Base-by-base conservation (phyloP, 2,797 vertebrate species). In the Danio kyathit region DNA sequence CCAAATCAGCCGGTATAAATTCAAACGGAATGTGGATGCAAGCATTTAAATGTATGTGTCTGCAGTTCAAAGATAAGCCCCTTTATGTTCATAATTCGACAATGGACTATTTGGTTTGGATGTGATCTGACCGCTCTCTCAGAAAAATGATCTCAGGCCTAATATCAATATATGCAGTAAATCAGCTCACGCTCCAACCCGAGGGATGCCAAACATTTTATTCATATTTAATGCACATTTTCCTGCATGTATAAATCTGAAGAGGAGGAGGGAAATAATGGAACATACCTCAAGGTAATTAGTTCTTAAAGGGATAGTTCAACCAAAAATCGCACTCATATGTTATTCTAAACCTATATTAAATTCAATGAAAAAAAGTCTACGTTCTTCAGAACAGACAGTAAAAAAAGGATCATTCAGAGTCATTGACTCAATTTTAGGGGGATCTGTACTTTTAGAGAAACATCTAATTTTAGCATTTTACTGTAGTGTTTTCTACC, bases 1-100 rank as follows among this genome's bases (percentile, higher is more conserved):
- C 86, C 83, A 83, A 85, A 82, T 74, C 69, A 16, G 41, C 61
- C 74, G 48, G 73, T 81, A 83, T 83, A 86, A 83, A 86, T 86
- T 79, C 66, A 73, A 81, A 77, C 10, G 9, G 81, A 82, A 84
- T 80, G 81, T 79, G 76, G 46, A 72, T 2, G 60, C 73, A 80
- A 72, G 61, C 63, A 49, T 82, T 83, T 67, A 82, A 86, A 85
- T 48, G 65, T 75, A 70, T 72, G 66, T 66, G 71, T 79, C 76
- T 85, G 80, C 51, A 38, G 46, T 66, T 69, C n/a, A 74, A 82
- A 75, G 76, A 82, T 82, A 79, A 82, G 77, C 29, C 51, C 65
- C 14, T 80, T 76, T 82, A 71, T 65, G 64, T 71, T 69, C 49
- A 74, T 80, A 71, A 46, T 59, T 84, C 63, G 49, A 75, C 49